Percentiles rank a stretch among this genome's conserved stretches.
These are phyloP conservation scores for Sisor rabdophorus DNA, from an alignment of 2,113 vertebrate species.

Conservation along the genomic window DNA sequence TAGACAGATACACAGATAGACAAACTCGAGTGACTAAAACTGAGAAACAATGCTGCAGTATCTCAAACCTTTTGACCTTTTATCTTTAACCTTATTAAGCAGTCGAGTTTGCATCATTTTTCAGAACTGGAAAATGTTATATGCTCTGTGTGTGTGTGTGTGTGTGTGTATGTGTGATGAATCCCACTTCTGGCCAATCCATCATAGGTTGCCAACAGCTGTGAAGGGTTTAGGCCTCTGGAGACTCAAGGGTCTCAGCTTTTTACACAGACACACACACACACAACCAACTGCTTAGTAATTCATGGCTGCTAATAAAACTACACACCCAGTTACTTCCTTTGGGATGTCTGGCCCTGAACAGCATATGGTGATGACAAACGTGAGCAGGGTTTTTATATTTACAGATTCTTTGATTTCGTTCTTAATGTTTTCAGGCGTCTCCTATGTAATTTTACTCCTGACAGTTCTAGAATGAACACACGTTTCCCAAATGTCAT, in stretches of 20 bases:
- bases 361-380: neutral
- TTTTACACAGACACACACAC: slow-evolving; percentile 7
- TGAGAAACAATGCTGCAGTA: too few relatives aligned
- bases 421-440: neutral
- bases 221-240: neutral
- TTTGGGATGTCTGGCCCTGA: neutral
- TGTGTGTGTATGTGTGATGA: slow-evolving; percentile 23
- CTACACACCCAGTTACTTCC: slow-evolving; percentile 3
- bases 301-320: slow-evolving; percentile 18
- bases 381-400: neutral
- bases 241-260: neutral
- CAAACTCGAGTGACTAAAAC: too few relatives aligned
- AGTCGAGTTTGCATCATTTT: neutral
- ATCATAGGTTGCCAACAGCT: slow-evolving; percentile 20
- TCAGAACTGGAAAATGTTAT: neutral
- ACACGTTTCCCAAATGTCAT: neutral
- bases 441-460: neutral
- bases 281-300: neutral
- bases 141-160: slow-evolving; percentile 17
- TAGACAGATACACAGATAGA: too few relatives aligned
- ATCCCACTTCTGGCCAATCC: slow-evolving; percentile 5
- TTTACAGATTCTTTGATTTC: neutral
- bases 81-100: neutral
- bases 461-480: neutral
- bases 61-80: neutral